Evolutionary conservation across 2,888 invertebrate genomes (phyloP).

Genomic region (Endomychus coccineus): DNA sequence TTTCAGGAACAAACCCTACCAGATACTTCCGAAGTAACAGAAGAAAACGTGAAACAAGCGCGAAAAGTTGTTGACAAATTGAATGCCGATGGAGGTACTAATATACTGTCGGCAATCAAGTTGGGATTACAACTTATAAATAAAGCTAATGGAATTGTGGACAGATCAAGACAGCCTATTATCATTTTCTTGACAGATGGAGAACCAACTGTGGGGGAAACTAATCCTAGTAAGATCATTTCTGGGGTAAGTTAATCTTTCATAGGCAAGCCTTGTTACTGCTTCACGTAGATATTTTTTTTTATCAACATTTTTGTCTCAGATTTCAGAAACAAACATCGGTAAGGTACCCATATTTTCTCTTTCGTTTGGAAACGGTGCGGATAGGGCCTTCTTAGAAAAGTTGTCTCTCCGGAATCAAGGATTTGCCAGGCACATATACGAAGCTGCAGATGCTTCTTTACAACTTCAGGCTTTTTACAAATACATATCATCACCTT

Average conservation of each 20-base stretch:
- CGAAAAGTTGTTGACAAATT: slow-evolving; percentile 51
- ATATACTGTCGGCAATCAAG: slow-evolving; percentile 58
- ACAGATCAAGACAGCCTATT: slow-evolving; percentile 48
- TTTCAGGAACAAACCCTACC: slow-evolving; percentile 37
- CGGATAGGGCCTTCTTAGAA: slow-evolving; percentile 59
- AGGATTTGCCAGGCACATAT: slow-evolving; percentile 63
- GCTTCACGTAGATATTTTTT: too few species aligned
- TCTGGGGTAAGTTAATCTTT: too few species aligned
- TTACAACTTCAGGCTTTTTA: slow-evolving; percentile 61
- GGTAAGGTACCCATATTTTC: slow-evolving; percentile 51
- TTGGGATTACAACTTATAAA: slow-evolving; percentile 42
- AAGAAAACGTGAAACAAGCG: slow-evolving; percentile 54
- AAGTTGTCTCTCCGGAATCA: slow-evolving; percentile 57
- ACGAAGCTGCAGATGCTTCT: slow-evolving; percentile 62
- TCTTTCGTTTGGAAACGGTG: slow-evolving; percentile 64
- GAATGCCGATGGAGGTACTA: slow-evolving; percentile 55
- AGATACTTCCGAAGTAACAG: slow-evolving; percentile 48
- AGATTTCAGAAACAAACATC: slow-evolving; percentile 46
- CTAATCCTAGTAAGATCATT: slow-evolving; percentile 48
- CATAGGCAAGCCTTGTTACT: too few species aligned
- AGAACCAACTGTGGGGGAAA: slow-evolving; percentile 55
- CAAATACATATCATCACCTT: slow-evolving; percentile 60
- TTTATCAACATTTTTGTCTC: too few species aligned
- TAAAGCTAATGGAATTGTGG: slow-evolving; percentile 22
- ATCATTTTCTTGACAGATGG: slow-evolving; percentile 62